Evolutionary conservation across 2,888 invertebrate species (phyloP).

Genomic region (Tanypteryx hageni): DNA sequence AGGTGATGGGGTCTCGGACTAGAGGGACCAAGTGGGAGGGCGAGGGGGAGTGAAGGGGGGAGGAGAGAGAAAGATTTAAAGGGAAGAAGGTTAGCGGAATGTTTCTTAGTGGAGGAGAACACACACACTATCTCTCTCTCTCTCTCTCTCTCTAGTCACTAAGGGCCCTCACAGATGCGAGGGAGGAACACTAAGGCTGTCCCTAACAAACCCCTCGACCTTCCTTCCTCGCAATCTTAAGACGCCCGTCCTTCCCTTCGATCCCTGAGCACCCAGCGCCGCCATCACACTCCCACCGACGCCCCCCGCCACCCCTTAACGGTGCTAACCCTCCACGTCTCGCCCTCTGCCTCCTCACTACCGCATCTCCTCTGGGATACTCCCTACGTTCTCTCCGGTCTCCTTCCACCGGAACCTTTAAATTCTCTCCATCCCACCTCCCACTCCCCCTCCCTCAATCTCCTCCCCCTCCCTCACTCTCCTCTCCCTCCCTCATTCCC

Average conservation of each 20-base stretch:
- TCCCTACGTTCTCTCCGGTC: too few relatives aligned
- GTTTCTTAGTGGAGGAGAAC: slow-evolving; percentile 2
- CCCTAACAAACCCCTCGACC: slow-evolving; percentile 54
- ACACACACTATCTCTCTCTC: background rate
- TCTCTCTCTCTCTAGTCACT: background rate
- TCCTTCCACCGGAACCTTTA: too few relatives aligned
- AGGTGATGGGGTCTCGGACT: too few relatives aligned
- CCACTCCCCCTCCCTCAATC: background rate
- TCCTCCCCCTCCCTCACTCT: background rate
- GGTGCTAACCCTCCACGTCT: too few relatives aligned
- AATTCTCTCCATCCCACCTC: background rate
- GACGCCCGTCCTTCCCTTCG: background rate
- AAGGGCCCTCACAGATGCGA: background rate
- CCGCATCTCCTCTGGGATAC: too few relatives aligned
- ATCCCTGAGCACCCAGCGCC: slow-evolving; percentile 18
- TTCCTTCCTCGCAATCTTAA: background rate
- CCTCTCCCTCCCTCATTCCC: background rate
- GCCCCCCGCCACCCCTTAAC: too few relatives aligned
- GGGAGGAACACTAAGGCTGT: background rate
- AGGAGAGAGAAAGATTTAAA: background rate
- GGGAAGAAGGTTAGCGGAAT: slow-evolving; percentile 13
- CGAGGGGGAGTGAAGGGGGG: too few relatives aligned
- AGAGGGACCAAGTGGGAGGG: too few relatives aligned
- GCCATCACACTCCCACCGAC: background rate
- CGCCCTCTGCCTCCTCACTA: background rate